Conservation (phyloP, 2,888 invertebrate species). For the Caenorhabditis uteleia region DNA sequence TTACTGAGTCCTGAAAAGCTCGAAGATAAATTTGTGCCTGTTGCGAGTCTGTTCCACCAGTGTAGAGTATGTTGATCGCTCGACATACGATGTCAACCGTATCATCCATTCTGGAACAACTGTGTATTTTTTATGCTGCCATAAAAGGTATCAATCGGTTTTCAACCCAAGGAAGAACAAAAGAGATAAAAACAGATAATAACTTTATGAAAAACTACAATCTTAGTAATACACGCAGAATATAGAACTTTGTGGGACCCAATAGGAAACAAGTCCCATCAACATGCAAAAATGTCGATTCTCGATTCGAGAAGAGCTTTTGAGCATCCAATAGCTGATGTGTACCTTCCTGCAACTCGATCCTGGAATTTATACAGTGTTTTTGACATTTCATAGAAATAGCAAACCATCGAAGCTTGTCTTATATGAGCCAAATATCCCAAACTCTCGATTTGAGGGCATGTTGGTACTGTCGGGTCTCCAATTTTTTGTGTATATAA, state of each 20-base stretch:
- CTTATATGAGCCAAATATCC: slow-evolving; percentile 47
- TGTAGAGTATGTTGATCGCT: slow-evolving; percentile 34
- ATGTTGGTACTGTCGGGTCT: slow-evolving; percentile 34
- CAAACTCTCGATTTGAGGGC: slow-evolving; percentile 31
- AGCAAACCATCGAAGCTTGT: slow-evolving; percentile 28
- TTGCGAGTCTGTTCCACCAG: slow-evolving; percentile 13
- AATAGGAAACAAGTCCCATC: not conserved
- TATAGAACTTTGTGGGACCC: too few species aligned
- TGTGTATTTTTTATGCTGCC: not conserved
- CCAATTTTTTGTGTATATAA: slow-evolving; percentile 32
- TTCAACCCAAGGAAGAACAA: too few species aligned
- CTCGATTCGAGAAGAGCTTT: slow-evolving; percentile 64
- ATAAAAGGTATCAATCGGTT: not conserved
- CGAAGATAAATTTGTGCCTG: slow-evolving; percentile 26
- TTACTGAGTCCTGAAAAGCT: slow-evolving; percentile 38
- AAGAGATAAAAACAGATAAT: too few species aligned
- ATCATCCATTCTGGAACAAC: slow-evolving; percentile 12
- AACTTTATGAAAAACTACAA: too few species aligned
- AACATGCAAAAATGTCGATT: slow-evolving; percentile 55
- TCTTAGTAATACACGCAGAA: too few species aligned
- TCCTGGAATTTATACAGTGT: slow-evolving; percentile 19
- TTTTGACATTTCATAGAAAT: not conserved
- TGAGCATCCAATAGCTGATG: slow-evolving; percentile 51
- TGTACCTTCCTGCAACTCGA: slow-evolving; percentile 63
- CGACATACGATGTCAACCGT: slow-evolving; percentile 23